Base-by-base conservation (phyloP, 2,113 vertebrate species). In the Nyctibius bracteatus region DNA sequence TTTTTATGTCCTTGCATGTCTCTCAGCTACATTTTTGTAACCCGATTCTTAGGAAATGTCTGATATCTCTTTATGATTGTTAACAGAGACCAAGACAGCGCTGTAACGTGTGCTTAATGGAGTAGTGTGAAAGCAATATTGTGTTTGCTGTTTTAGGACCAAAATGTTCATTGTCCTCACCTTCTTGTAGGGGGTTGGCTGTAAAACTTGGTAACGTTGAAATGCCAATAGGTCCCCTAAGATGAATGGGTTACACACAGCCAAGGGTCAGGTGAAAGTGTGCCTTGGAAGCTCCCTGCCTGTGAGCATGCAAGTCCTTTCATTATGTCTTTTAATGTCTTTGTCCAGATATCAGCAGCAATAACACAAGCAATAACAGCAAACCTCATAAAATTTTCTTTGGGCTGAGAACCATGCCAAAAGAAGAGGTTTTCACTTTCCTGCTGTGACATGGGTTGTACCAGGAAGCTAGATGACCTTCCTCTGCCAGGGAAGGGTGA, bases 1-100 rank as follows among this genome's bases (percentile, higher is more conserved):
- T 98, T 97, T 97, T 97, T 97, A 96, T 97, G 98, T 96, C 98
- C 98, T 98, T 98, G 98, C 81, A 43, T 10, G 91, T 95, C 39
- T 97, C 91, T 97, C 94, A 95, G 97, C 96, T 97, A 71, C 97
- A 96, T 94, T 96, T 93, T 95, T 90, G 96, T 95, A 97, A 97
- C 85, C 82, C 94, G 96, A 97, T 97, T 97, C 37, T 74, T 94
- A 93, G 91, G 91, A 97, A 96, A 96, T 73, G 71, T 95, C 94
- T 84, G 87, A 35, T 91, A 92, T 75, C 87, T 94, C 72, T 89
- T 94, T 68, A 62, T 80, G 90, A 95, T 95, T 93, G 89, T 74
- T 96, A 94, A 81, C 90, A 92, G 94, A 94, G 93, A 94, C 70
- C 41, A 67, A 93, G 90, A 73, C 41, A 86, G 33, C 0, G 0